Evolutionary conservation across 2,888 invertebrate genomes (phyloP).

Genomic region (Nyleta sp.): DNA sequence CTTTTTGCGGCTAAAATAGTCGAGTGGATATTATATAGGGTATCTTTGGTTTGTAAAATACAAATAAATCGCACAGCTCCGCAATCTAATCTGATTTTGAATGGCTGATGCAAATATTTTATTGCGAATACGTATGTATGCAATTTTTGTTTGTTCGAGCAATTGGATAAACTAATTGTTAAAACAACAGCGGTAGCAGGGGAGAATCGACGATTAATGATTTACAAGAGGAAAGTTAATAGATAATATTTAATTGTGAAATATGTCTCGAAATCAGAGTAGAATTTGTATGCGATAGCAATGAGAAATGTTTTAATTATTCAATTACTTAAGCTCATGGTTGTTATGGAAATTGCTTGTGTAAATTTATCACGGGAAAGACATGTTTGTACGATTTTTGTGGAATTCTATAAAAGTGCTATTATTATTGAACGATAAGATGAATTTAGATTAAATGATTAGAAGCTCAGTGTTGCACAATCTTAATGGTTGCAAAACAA

Average conservation of each 20-base stretch:
- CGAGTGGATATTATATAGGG: not conserved
- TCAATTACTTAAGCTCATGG: too few species aligned
- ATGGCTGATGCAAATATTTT: constrained; percentile 16
- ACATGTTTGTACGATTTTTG: too few species aligned
- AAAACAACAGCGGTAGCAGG: not conserved
- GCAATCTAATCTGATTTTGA: constrained; percentile 15
- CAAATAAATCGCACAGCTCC: not conserved
- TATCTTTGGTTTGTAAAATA: constrained; percentile 3
- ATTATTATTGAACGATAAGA: too few species aligned
- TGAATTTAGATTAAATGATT: too few species aligned
- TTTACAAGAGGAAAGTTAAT: constrained; percentile 22
- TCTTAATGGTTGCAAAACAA: too few species aligned
- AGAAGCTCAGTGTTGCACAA: too few species aligned
- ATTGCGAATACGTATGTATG: not conserved
- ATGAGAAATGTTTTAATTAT: not conserved
- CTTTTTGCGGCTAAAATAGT: constrained; percentile 6
- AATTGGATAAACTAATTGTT: too few species aligned
- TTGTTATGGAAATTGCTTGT: too few species aligned
- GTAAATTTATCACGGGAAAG: too few species aligned
- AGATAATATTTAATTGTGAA: constrained; percentile 6
- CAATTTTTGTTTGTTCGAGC: not conserved
- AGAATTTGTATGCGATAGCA: not conserved
- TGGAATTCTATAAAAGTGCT: too few species aligned
- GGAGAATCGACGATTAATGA: not conserved
- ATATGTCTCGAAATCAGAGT: not conserved